Percentiles rank a stretch among this genome's conserved stretches.
These are phyloP conservation scores for Conistra vaccinii DNA, from an alignment of 2,888 invertebrate genomes.

Conservation along the genomic window DNA sequence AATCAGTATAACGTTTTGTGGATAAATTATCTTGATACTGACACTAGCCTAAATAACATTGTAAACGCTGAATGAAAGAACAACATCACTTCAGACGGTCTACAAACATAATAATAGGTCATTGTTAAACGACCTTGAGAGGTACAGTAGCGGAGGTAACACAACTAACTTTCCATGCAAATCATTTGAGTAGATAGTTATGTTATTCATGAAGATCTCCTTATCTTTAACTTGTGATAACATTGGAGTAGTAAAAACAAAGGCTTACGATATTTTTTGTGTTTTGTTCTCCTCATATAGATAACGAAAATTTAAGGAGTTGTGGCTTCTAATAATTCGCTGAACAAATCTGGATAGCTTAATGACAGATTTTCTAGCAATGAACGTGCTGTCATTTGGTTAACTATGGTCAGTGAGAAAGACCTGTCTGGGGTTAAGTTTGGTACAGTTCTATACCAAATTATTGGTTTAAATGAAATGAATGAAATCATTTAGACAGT, in stretches of 20 bases:
- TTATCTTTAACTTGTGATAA: constrained; percentile 48
- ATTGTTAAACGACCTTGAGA: constrained; percentile 53
- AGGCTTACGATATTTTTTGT: not conserved
- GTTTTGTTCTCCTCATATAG: constrained; percentile 6
- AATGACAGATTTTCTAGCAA: not conserved
- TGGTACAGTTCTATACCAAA: not conserved
- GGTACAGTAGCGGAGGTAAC: constrained; percentile 39
- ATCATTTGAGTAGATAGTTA: constrained; percentile 28
- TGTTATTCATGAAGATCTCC: constrained; percentile 20
- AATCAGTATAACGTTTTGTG: not conserved
- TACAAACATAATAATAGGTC: constrained; percentile 36
- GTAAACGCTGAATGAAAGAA: constrained; percentile 20
- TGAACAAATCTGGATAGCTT: not conserved
- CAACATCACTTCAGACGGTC: constrained; percentile 18
- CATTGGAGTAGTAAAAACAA: not conserved
- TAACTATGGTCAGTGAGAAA: too few species aligned
- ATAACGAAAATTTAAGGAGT: not conserved
- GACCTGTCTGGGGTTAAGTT: not conserved
- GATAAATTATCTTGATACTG: not conserved
- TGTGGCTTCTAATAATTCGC: not conserved
- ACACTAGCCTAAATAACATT: not conserved
- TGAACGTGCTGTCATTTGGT: not conserved
- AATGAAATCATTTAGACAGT: not conserved
- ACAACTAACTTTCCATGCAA: constrained; percentile 34
- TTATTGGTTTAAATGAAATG: not conserved